A percentile compares a stretch with the other conserved stretches of the same genome.
These are phyloP conservation scores for Osmerus eperlanus DNA, from an alignment of 2,113 vertebrate species.

Conservation along the genomic window DNA sequence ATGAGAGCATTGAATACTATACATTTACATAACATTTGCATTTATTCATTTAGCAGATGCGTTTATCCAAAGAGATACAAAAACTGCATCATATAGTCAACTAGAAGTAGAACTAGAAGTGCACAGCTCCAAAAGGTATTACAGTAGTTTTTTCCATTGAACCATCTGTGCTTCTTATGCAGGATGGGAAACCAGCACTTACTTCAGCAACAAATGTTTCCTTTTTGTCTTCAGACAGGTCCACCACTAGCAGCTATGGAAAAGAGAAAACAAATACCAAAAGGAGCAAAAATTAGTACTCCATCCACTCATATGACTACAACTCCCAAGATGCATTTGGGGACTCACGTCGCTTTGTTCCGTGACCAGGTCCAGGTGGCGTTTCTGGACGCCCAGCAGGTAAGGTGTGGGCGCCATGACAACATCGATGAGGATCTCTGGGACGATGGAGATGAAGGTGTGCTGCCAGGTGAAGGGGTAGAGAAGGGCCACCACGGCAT, in stretches of 20 bases:
- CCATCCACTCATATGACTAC: background rate
- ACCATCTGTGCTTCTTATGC: too few species aligned
- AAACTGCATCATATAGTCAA: too few species aligned
- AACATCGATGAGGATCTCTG: constrained; percentile 84
- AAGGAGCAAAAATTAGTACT: background rate
- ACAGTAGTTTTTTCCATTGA: too few species aligned
- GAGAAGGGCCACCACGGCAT: constrained; percentile 87
- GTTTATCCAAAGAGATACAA: background rate
- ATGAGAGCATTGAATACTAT: too few species aligned
- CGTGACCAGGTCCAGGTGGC: constrained; percentile 69
- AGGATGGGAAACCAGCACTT: constrained; percentile 49
- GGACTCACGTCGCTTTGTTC: constrained; percentile 77
- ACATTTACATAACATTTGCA: background rate
- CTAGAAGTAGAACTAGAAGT: too few species aligned
- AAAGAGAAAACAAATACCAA: constrained; percentile 6
- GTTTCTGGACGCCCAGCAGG: constrained; percentile 89
- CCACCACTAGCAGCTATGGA: constrained; percentile 81
- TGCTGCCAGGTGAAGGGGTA: constrained; percentile 97
- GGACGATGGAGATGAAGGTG: constrained; percentile 93
- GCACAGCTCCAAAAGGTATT: too few species aligned
- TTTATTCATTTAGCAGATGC: background rate
- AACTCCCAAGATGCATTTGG: background rate
- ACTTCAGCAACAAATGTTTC: constrained; percentile 76
- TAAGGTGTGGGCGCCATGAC: constrained; percentile 95
- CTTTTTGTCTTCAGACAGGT: constrained; percentile 75